Conservation (phyloP, 2,797 vertebrate genomes). For the Moxostoma hubbsi region DNA sequence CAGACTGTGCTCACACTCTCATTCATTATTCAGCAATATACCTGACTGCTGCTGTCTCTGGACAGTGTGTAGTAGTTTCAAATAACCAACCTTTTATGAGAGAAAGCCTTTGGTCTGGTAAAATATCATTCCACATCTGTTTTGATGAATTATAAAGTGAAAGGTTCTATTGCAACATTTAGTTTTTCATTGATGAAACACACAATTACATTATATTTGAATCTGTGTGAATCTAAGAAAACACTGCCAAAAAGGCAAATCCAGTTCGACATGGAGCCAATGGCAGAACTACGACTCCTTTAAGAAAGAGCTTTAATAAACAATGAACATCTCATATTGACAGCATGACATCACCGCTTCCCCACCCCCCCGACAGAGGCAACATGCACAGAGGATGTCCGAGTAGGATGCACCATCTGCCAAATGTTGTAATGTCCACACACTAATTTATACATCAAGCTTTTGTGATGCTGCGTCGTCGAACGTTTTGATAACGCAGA, state of each 20-base stretch:
- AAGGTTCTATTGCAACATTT: background rate
- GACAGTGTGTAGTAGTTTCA: constrained; percentile 45
- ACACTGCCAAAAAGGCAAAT: constrained; percentile 7
- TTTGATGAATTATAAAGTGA: background rate
- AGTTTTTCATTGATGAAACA: constrained; percentile 41
- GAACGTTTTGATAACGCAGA: background rate
- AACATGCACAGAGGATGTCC: constrained; percentile 38
- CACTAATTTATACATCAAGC: background rate
- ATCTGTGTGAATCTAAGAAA: constrained; percentile 16
- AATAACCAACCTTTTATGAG: constrained; percentile 46
- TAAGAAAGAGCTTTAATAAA: constrained; percentile 89
- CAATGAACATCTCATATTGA: constrained; percentile 85
- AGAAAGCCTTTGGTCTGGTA: background rate
- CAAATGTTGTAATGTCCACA: background rate
- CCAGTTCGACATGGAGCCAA: constrained; percentile 20
- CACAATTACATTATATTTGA: background rate
- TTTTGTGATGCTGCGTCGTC: constrained; percentile 8
- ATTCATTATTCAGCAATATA: constrained; percentile 61
- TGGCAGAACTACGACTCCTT: constrained; percentile 80
- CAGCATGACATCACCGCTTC: constrained; percentile 89
- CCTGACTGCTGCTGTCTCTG: constrained; percentile 44
- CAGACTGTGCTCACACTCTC: constrained; percentile 47
- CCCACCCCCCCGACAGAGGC: constrained; percentile 67
- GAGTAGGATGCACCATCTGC: constrained; percentile 21
- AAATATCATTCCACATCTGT: background rate